Percentiles rank a stretch among this genome's conserved stretches.
Conservation (phyloP, 2,888 invertebrate genomes). For the Pycnomerus fuliginosus region DNA sequence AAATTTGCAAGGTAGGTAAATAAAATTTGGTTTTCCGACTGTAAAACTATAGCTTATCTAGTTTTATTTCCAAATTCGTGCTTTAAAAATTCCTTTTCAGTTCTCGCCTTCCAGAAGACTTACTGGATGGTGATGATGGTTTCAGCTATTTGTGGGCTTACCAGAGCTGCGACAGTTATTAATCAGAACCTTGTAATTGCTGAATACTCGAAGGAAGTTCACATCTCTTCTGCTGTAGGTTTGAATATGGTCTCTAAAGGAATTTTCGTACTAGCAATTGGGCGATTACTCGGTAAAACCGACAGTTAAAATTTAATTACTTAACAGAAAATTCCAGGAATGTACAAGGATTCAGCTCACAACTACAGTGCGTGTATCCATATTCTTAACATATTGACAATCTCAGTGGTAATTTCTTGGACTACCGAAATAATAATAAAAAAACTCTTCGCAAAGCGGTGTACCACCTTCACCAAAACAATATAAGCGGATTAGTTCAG, state of each 20-base stretch:
- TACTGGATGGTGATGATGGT: conserved; percentile 56
- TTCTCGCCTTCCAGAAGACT: conserved; percentile 62
- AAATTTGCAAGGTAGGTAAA: too few species aligned
- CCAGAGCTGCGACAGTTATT: conserved; percentile 72
- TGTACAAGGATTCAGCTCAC: conserved; percentile 64
- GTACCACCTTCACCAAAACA: too few species aligned
- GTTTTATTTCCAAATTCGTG: too few species aligned
- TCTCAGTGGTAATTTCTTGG: conserved; percentile 60
- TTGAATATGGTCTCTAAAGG: conserved; percentile 74
- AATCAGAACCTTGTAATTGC: conserved; percentile 71
- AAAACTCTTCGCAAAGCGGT: too few species aligned
- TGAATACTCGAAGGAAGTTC: conserved; percentile 58
- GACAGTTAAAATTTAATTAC: too few species aligned
- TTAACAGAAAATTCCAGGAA: conserved; percentile 63
- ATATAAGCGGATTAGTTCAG: too few species aligned
- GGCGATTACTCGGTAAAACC: conserved; percentile 55
- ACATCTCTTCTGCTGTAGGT: conserved; percentile 68
- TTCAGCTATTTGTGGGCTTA: conserved; percentile 66
- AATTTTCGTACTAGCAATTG: conserved; percentile 64
- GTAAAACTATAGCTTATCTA: background rate
- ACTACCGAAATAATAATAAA: conserved; percentile 57
- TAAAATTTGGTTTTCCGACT: conserved; percentile 2
- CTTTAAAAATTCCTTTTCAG: too few species aligned
- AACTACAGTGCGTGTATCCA: conserved; percentile 66
- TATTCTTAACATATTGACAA: conserved; percentile 59